Percentiles rank a stretch among this genome's conserved stretches.
Evolutionary conservation across 2,888 invertebrate genomes (phyloP).

Genomic region (Siphlonurus alternatus): DNA sequence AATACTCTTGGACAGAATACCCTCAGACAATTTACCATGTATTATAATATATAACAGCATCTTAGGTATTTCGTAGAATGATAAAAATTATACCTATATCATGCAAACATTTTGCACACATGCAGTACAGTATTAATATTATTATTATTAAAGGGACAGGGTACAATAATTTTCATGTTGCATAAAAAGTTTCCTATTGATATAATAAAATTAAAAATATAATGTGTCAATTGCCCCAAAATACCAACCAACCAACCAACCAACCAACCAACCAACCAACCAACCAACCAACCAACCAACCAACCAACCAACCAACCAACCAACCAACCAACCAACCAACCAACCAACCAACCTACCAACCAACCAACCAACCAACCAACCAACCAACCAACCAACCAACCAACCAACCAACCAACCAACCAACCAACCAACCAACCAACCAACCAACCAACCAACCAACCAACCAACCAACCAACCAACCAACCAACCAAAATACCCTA

Average conservation of each 20-base stretch:
- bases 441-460: background rate
- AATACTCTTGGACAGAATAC: no score
- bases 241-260: background rate
- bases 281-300: background rate
- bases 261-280: background rate
- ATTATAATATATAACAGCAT: no score
- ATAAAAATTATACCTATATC: no score
- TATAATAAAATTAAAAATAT: no score
- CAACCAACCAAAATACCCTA: background rate
- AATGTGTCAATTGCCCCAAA: no score
- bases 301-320: background rate
- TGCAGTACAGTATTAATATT: no score
- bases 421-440: background rate
- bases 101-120: no score
- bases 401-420: background rate
- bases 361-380: background rate
- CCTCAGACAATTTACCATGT: no score
- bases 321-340: background rate
- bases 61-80: no score
- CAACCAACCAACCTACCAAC: background rate
- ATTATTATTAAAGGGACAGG: no score
- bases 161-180: no score
- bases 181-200: no score
- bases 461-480: background rate
- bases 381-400: background rate